Percentiles rank a stretch among this genome's conserved stretches.
These are phyloP conservation scores for Brachymystax lenok DNA, from an alignment of 2,797 vertebrate species.

Conservation along the genomic window DNA sequence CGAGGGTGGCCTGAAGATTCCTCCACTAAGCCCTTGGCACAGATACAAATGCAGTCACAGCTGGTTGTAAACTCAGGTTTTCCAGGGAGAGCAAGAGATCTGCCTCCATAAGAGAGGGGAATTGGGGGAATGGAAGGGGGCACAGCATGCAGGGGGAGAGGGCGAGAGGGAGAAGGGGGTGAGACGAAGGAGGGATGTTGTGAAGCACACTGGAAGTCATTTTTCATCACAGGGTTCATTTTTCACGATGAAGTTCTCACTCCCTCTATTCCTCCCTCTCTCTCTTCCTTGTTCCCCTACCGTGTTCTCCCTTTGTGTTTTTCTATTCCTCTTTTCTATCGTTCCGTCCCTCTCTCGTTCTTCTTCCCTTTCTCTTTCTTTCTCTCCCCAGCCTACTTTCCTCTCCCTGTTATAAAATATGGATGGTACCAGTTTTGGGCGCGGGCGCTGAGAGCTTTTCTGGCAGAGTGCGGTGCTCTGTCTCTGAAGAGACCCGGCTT, in stretches of 20 bases:
- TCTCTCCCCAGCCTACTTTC: constrained; percentile 79
- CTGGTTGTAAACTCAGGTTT: constrained; percentile 91
- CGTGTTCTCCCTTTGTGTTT: constrained; percentile 64
- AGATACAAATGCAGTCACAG: constrained; percentile 93
- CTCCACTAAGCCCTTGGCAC: constrained; percentile 98
- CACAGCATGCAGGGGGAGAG: constrained; percentile 53
- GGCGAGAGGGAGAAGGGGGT: constrained; percentile 52
- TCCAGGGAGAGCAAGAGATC: constrained; percentile 86
- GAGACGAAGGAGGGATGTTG: constrained; percentile 76
- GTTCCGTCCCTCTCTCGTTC: constrained; percentile 63
- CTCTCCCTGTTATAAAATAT: constrained; percentile 93
- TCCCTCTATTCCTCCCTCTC: constrained; percentile 68
- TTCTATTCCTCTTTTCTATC: constrained; percentile 70
- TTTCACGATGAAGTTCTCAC: constrained; percentile 82
- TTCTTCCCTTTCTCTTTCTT: constrained; percentile 50
- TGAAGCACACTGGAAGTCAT: constrained; percentile 83
- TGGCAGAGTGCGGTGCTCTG: constrained; percentile 79
- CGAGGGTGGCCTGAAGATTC: constrained; percentile 94
- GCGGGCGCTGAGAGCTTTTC: constrained; percentile 91
- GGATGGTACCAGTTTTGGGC: constrained; percentile 96
- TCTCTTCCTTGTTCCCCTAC: constrained; percentile 69
- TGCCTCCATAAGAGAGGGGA: constrained; percentile 70
- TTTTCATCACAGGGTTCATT: constrained; percentile 89
- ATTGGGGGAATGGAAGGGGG: constrained; percentile 39
- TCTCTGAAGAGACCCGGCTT: constrained; percentile 95